Base-by-base conservation (phyloP, 2,113 vertebrate species). In the Chionodraco myersi region DNA sequence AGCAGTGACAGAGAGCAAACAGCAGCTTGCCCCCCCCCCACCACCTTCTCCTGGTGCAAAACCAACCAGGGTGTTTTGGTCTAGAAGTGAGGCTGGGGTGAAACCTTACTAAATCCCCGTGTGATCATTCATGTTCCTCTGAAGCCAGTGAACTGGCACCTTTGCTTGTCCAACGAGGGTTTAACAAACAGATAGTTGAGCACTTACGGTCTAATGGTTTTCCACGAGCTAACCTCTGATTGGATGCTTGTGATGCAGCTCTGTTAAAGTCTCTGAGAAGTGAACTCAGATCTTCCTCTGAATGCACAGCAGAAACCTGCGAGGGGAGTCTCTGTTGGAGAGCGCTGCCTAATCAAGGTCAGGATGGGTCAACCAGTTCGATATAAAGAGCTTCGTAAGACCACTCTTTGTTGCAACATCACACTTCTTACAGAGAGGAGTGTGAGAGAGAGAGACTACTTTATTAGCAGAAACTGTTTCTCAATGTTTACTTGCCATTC, bases 401-500 rank as follows among this genome's bases (percentile, higher is more conserved):
- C 79, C 84, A 89, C 74, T 56, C 14, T 89, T 88, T 80, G 59
- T 87, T 75, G 45, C 52, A 85, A 82, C 76, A 52, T 81, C 77
- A 75, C 86, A 85, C 81, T 90, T 87, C 72, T 67, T 53, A 44
- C 72, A 26, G 80, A 85, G 69, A 41, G 78, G 66, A 62, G 83
- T 79, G 75, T 76, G 65, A 11, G 23, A 63, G 48, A 58, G 47
- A 60, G 71, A 84, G 90, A 92, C 90, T 88, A 92, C 89, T 88
- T 88, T 88, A 66, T 80, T 85, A 86, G 87, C 84, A 59, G 36
- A 72, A 73, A 72, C 72, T 7, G 56, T 91, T 84, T 89, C 90
- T 81, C 85, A 86, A 77, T 84, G 88, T 92, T 91, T 91, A 91
- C 92, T 87, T 86, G 85, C 86, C 89, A 86, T 86, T 88, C 87